A percentile compares a stretch with the other conserved stretches of the same genome.
Conservation (phyloP, 2,888 invertebrate species). For the Coenonympha glycerion region DNA sequence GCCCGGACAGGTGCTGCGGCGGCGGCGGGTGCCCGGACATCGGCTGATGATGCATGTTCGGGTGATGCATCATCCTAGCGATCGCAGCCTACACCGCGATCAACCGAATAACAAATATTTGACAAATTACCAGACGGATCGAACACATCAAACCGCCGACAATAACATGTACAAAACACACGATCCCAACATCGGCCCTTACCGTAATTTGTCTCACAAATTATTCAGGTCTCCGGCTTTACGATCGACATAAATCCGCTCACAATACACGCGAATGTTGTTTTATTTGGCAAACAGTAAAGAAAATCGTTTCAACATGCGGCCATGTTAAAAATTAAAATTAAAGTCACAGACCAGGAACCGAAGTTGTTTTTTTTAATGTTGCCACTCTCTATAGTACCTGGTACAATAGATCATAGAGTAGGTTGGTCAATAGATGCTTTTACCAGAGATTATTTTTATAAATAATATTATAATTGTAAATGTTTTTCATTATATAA, state of each 20-base stretch:
- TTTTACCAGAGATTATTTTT: neutral
- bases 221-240: slow-evolving; percentile 46
- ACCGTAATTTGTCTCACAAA: slow-evolving; percentile 51
- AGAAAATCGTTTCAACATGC: slow-evolving; percentile 88
- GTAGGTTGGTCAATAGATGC: no score
- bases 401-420: no score
- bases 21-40: slow-evolving; percentile 72
- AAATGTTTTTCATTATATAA: no score
- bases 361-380: no score
- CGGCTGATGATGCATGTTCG: slow-evolving; percentile 75
- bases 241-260: slow-evolving; percentile 60
- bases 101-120: no score
- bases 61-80: slow-evolving; percentile 74
- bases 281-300: slow-evolving; percentile 84
- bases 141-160: slow-evolving; percentile 39
- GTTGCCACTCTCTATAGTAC: slow-evolving; percentile 20
- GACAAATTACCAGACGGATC: slow-evolving; percentile 41
- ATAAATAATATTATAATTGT: no score
- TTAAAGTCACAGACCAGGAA: no score
- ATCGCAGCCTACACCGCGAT: slow-evolving; percentile 57
- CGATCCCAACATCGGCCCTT: slow-evolving; percentile 52
- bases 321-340: slow-evolving; percentile 89
- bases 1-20: slow-evolving; percentile 61
- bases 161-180: slow-evolving; percentile 49
- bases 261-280: slow-evolving; percentile 52